Evolutionary conservation across 2,888 invertebrate genomes (phyloP), one percentile per base, ranked within the genome.

Genomic region (Scaptomyza parva): DNA sequence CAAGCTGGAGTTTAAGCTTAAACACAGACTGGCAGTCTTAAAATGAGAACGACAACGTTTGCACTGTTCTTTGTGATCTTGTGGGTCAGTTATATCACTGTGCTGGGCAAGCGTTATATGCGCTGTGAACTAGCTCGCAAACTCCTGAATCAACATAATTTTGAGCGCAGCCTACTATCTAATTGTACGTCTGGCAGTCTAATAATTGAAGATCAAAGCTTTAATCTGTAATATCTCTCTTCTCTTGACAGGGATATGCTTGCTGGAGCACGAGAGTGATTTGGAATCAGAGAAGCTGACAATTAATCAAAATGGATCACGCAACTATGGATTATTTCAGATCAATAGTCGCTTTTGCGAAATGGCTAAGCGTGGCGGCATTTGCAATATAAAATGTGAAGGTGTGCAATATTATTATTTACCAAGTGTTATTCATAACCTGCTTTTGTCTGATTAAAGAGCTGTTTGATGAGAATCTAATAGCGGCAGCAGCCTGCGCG

Each of bases 341-440:
- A 95, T 96, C 70, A 95, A 93, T 90, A 95, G 94, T 88, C 93
- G 94, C 33, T 95, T 94, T 94, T 96, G 96, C 89, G 93, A 70
- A 41, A 65, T 72, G 44, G 45, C 22, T 17, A 54, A 75, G 18
- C 75, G 70, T 64, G 95, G 95, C 8, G 95, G 95, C 18, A 90
- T 93, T 33, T 96, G 96, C 90, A 94, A 93, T 83, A 93, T 94
- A 86, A 94, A 94, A 86, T 96, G 96, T 90, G 95, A 95, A 93
- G 94, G 95, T 95, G 91, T n/a, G 33, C 33, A 9, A 28, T 11
- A 11, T 22, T 41, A 9, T 5, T 22, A 22, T 2, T 5, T 14
- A 14, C 24, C 3, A 11, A 11, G 28, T 28, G 8, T 9, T 2
- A 4, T 5, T 18, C 7, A 0, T 17, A 39, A 18, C 18, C 8